Conservation (phyloP, 2,113 vertebrate species). For the Echinops telfairi region DNA sequence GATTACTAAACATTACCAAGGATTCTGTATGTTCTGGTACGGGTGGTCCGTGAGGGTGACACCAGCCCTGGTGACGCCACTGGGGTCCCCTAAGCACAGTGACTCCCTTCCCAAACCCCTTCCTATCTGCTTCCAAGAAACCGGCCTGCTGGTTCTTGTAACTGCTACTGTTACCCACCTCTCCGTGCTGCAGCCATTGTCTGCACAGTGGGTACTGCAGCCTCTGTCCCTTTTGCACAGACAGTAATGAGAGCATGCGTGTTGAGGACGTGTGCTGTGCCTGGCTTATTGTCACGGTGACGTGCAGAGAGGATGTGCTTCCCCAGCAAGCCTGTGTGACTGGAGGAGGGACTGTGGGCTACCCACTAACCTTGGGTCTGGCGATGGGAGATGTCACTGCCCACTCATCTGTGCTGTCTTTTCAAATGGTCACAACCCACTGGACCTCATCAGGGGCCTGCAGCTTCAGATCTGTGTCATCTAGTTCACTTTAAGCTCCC, state of each 20-base stretch:
- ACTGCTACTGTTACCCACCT: not conserved
- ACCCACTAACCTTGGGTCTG: not conserved
- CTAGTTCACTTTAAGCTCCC: not conserved
- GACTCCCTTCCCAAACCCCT: not conserved
- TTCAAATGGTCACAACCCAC: not conserved
- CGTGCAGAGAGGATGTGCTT: not conserved
- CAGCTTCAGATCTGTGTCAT: not conserved
- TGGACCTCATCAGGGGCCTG: not conserved
- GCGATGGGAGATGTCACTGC: not conserved
- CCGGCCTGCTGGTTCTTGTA: not conserved
- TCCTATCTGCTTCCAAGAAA: not conserved
- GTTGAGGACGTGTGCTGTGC: not conserved
- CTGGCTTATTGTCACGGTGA: not conserved
- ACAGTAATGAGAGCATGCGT: not conserved
- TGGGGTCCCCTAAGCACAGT: not conserved
- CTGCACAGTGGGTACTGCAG: not conserved
- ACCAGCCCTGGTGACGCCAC: no score
- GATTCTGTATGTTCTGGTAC: no score
- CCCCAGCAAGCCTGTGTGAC: not conserved
- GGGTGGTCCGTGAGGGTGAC: no score
- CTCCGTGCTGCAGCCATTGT: not conserved
- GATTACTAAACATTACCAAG: no score
- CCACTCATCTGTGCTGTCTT: not conserved
- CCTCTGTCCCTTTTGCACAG: not conserved
- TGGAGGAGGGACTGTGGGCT: not conserved